These are phyloP conservation scores for Drosophila lacertosa DNA, from an alignment of 1,140 invertebrate species.

Conservation along the genomic window DNA sequence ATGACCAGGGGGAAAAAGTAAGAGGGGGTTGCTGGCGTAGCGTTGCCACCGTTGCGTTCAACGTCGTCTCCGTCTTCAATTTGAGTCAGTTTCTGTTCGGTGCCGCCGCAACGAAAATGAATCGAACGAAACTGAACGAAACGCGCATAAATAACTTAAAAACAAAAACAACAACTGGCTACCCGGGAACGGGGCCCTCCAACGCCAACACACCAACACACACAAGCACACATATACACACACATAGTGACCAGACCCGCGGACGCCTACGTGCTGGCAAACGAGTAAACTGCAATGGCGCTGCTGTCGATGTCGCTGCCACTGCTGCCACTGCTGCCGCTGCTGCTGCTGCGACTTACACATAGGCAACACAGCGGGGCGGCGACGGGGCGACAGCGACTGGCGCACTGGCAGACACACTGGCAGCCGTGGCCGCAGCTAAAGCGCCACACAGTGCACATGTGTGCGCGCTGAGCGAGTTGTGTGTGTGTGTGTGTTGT, in stretches of 20 bases:
- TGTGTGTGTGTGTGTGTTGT: slow-evolving; percentile 8
- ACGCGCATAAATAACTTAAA: slow-evolving; percentile 72
- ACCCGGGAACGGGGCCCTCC: slow-evolving; percentile 45
- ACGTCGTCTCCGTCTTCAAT: slow-evolving; percentile 53
- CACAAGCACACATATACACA: slow-evolving; percentile 5
- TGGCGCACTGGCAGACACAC: slow-evolving; percentile 78
- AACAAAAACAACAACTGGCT: slow-evolving; percentile 48
- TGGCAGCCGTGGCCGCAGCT: slow-evolving; percentile 64
- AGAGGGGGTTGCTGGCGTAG: background rate
- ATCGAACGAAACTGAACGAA: slow-evolving; percentile 75
- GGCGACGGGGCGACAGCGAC: slow-evolving; percentile 29
- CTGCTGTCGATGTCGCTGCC: slow-evolving; percentile 23
- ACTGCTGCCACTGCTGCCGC: slow-evolving; percentile 44
- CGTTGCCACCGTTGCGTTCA: slow-evolving; percentile 22
- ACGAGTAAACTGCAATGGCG: slow-evolving; percentile 61
- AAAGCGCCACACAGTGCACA: slow-evolving; percentile 71
- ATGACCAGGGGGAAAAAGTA: background rate
- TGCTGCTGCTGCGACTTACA: slow-evolving; percentile 39
- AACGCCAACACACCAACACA: slow-evolving; percentile 36
- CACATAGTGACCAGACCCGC: slow-evolving; percentile 53
- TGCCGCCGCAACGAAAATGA: slow-evolving; percentile 64
- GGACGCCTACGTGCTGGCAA: slow-evolving; percentile 70
- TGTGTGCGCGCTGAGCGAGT: slow-evolving; percentile 3
- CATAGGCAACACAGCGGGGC: slow-evolving; percentile 40
- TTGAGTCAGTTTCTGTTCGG: slow-evolving; percentile 73